A percentile compares a stretch with the other conserved stretches of the same genome.
These are phyloP conservation scores for Scolanthus callimorphus DNA, from an alignment of 92 coral and sea anemone genomes.

Conservation along the genomic window DNA sequence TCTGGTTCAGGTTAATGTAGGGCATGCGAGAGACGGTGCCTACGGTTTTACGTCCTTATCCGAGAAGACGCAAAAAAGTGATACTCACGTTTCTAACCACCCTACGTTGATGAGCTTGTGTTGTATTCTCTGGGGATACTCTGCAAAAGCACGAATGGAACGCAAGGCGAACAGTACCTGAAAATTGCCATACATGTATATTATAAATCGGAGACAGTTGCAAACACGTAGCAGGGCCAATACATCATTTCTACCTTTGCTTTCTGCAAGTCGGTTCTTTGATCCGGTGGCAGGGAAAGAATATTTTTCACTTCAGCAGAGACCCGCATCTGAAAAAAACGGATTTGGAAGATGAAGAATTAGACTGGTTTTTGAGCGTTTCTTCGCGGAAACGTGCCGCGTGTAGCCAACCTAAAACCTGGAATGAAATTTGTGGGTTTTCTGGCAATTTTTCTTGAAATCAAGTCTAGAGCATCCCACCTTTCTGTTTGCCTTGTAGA, in stretches of 20 bases:
- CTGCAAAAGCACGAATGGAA: conserved; percentile 88
- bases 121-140: conserved; percentile 94
- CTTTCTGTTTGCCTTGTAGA: conserved; percentile 91
- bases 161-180: conserved; percentile 86
- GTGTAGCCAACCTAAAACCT: too few species aligned
- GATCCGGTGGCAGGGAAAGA: conserved; percentile 74
- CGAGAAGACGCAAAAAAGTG: too few species aligned
- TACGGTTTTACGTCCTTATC: too few species aligned
- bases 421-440: too few species aligned
- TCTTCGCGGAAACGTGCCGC: too few species aligned
- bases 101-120: conserved; percentile 86
- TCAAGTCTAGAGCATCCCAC: conserved; percentile 44
- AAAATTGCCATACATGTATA: neutral
- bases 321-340: conserved; percentile 75
- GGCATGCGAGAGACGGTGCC: too few species aligned
- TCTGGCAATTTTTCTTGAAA: too few species aligned
- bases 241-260: conserved; percentile 61
- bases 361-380: too few species aligned
- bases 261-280: conserved; percentile 72
- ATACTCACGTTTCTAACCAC: conserved; percentile 93
- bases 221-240: too few species aligned
- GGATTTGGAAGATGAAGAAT: too few species aligned
- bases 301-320: conserved; percentile 84
- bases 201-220: too few species aligned
- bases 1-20: too few species aligned